Conservation (phyloP, 1,140 invertebrate species). For the Solenopsis fugax region DNA sequence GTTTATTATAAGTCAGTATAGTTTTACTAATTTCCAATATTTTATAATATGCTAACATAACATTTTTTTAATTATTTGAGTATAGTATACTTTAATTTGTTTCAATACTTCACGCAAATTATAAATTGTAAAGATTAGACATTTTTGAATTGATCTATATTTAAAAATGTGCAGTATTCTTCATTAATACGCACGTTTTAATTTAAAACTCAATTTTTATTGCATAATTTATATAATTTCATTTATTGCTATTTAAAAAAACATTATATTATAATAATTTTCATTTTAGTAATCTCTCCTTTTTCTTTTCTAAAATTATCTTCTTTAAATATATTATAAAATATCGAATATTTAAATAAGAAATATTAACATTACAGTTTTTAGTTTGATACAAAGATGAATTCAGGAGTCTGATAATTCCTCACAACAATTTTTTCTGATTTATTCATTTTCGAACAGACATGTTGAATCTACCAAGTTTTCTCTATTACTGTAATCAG, state of each 20-base stretch:
- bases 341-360: not conserved
- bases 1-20: not conserved
- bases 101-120: not conserved
- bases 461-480: too few species aligned
- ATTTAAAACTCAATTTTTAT: conserved; percentile 1
- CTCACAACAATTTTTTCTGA: too few species aligned
- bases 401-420: too few species aligned
- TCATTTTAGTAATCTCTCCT: too few species aligned
- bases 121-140: not conserved
- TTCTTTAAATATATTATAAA: not conserved
- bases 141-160: not conserved
- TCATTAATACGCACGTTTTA: not conserved
- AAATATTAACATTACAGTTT: too few species aligned
- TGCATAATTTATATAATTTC: not conserved
- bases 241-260: not conserved
- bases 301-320: not conserved
- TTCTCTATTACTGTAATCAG: too few species aligned
- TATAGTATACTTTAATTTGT: not conserved
- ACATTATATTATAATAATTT: too few species aligned
- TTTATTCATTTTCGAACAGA: too few species aligned
- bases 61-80: not conserved
- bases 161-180: not conserved
- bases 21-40: not conserved
- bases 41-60: not conserved
- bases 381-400: too few species aligned